Base-by-base conservation (phyloP, 2,888 invertebrate genomes). In the Iphiclides podalirius region DNA sequence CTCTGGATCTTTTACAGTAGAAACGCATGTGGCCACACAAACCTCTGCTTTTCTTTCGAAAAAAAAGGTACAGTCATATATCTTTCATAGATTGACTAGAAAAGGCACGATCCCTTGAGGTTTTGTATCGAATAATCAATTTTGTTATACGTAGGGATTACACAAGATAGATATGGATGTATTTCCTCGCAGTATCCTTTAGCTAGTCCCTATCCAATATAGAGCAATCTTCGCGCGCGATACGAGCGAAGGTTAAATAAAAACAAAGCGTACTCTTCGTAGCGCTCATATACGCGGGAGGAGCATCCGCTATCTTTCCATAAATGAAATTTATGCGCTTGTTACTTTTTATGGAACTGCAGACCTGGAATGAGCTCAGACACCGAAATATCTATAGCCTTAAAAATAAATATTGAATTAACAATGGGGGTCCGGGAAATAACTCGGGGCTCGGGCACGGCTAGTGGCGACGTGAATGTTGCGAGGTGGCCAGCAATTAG, bases 401-500 rank as follows among this genome's bases (percentile, higher is more conserved):
- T 66, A 79, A 28, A 28, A 28, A 28, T 28, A 28, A 84, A 79
- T 75, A 82, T 86, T 74, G 70, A 81, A 74, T 72, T 70, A 60
- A 67, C 64, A 70, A 69, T 64, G 64, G 63, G 64, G 64, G 70
- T 74, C 62, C 64, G 59, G 67, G 63, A 70, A 67, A 70, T 74
- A 76, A 9, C 8, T 75, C 72, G 62, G 67, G 72, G 75, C 79
- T 79, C 76, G 80, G 75, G 80, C 77, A 79, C 20, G 20, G 20
- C 4, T 6, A 3, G 20, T 79, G 76, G 84, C 83, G 83, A 82
- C 83, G 83, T 81, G 83, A 65, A 79, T 83, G 76, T 65, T 28
- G 28, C 28, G 70, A 80, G 79, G 79, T 79, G 75, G 79, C 69
- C 71, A 83, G 75, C 82, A 85, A 82, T 85, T 82, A 79, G 76